Conservation (phyloP, 1,140 invertebrate genomes). For the Eulimnadia texana region DNA sequence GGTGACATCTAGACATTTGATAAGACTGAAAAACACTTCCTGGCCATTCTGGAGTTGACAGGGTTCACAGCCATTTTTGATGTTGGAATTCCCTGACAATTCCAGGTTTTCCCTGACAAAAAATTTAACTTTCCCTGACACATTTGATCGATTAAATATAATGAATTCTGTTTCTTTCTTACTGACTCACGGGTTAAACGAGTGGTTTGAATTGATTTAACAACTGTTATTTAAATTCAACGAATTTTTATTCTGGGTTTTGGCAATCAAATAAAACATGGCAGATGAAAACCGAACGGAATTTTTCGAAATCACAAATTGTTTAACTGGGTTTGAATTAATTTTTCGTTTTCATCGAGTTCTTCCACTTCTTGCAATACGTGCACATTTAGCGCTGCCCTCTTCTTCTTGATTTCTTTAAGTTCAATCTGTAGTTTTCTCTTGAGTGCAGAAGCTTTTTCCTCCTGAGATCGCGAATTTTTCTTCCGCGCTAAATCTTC, state of each 20-base stretch:
- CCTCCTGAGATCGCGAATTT: neutral
- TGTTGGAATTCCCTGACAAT: neutral
- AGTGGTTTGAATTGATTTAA: neutral
- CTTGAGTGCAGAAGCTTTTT: neutral
- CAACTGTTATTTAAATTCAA: neutral
- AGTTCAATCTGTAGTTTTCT: neutral
- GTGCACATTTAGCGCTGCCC: neutral
- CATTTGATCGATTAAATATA: neutral
- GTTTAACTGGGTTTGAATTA: no score
- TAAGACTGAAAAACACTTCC: no score
- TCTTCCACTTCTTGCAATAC: neutral
- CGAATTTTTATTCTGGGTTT: neutral
- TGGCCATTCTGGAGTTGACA: no score
- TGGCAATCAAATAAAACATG: no score
- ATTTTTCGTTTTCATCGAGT: neutral
- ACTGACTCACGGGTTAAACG: neutral
- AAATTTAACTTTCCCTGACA: neutral
- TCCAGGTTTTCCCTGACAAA: neutral
- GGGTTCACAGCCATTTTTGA: neutral
- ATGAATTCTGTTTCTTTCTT: neutral
- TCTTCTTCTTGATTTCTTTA: neutral
- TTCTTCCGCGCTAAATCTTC: neutral
- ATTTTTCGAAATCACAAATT: no score
- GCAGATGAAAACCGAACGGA: no score
- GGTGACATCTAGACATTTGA: no score